A percentile compares a stretch with the other conserved stretches of the same genome.
phyloP scores from a whole-genome alignment of 2,888 invertebrate genomes.

The Tetanocera ferruginea region DNA sequence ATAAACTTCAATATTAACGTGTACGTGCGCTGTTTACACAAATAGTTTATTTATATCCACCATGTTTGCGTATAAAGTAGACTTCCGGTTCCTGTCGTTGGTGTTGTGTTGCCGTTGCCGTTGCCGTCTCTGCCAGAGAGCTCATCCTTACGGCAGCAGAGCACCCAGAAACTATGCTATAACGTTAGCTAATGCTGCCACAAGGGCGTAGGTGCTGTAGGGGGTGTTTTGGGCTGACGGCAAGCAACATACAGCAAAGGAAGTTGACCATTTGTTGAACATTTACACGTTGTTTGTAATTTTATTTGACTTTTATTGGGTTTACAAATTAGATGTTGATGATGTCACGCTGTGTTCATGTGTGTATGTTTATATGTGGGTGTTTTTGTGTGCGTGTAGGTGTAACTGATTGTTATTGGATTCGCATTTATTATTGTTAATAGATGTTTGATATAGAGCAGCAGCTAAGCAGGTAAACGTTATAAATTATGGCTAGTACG shows the following conservation, averaged over 20 bases:
- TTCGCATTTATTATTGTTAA: no score
- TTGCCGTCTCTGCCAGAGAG: not conserved
- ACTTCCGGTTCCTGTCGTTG: conserved; percentile 11
- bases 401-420: no score
- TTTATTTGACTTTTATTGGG: conserved; percentile 65
- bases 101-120: not conserved
- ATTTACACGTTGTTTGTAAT: conserved; percentile 64
- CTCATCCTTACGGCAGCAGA: not conserved
- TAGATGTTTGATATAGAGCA: no score
- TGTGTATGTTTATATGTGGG: not conserved
- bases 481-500: no score
- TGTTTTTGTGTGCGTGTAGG: not conserved
- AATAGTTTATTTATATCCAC: conserved; percentile 48
- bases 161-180: conserved; percentile 26
- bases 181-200: not conserved
- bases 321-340: conserved; percentile 63
- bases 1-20: conserved; percentile 58
- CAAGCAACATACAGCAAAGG: not conserved
- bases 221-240: no score
- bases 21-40: conserved; percentile 61
- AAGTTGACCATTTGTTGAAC: conserved; percentile 63
- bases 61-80: conserved; percentile 19
- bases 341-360: conserved; percentile 27
- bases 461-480: no score
- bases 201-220: not conserved